phyloP scores from a whole-genome alignment of 2,113 vertebrate species.

The Poecile atricapillus region DNA sequence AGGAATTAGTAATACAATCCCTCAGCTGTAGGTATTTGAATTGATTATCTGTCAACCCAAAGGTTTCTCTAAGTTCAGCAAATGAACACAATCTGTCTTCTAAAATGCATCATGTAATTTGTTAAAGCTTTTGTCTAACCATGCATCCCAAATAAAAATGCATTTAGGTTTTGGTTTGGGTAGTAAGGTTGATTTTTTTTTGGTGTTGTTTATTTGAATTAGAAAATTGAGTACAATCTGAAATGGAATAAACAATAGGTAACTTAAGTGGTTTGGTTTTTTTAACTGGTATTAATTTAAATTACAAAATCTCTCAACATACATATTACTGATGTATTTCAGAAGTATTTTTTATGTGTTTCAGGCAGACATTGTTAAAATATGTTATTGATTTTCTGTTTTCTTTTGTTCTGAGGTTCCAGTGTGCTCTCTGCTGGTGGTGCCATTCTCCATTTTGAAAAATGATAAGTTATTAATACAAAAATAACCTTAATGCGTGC shows the following conservation, averaged over 20 bases:
- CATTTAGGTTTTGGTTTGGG: background rate
- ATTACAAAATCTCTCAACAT: background rate
- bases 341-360: conserved; percentile 30
- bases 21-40: conserved; percentile 71
- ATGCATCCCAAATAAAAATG: conserved; percentile 39
- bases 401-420: conserved; percentile 49
- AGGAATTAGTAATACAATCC: conserved; percentile 69
- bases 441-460: conserved; percentile 20
- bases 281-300: background rate
- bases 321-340: conserved; percentile 11
- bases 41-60: conserved; percentile 71
- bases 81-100: conserved; percentile 69
- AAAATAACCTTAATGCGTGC: background rate
- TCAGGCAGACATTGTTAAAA: background rate
- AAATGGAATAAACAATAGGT: background rate
- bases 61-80: conserved; percentile 71
- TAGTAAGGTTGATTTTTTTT: background rate
- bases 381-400: conserved; percentile 27
- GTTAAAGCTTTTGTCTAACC: conserved; percentile 56
- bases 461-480: background rate
- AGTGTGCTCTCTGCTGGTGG: conserved; percentile 56
- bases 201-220: background rate
- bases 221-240: background rate
- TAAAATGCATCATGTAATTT: conserved; percentile 63
- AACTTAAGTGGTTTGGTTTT: background rate